Conservation (phyloP, 2,888 invertebrate genomes). For the Rapana venosa region DNA sequence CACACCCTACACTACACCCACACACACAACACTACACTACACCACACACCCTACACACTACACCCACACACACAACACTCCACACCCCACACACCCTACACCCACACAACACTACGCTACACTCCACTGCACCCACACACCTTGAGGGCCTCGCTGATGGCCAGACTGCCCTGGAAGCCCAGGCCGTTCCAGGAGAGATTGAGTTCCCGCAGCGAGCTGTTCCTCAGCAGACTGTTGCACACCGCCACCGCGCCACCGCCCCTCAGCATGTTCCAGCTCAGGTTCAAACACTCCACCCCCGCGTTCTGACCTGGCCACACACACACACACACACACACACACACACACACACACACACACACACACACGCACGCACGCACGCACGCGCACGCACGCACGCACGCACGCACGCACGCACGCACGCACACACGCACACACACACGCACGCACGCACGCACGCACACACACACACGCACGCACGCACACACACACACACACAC, state of each 20-base stretch:
- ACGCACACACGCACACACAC: neutral
- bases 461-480: too few species aligned
- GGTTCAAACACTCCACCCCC: conserved; percentile 65
- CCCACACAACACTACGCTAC: neutral
- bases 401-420: neutral
- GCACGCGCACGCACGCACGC: neutral
- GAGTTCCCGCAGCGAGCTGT: conserved; percentile 59
- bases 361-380: conserved; percentile 7
- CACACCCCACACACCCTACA: neutral
- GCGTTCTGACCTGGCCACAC: conserved; percentile 57
- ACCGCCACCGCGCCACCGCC: conserved; percentile 72
- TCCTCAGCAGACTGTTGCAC: conserved; percentile 72
- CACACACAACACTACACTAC: neutral
- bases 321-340: conserved; percentile 28
- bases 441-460: too few species aligned
- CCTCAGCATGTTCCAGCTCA: conserved; percentile 76
- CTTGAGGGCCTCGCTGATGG: conserved; percentile 70
- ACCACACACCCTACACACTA: neutral
- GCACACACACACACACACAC: too few species aligned
- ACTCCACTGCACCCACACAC: neutral
- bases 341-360: conserved; percentile 15
- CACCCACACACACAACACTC: neutral
- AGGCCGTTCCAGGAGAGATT: conserved; percentile 76
- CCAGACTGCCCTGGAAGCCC: conserved; percentile 73
- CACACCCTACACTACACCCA: neutral